Base-by-base conservation (phyloP, 2,888 invertebrate genomes). In the Caenorhabditis sulstoni region DNA sequence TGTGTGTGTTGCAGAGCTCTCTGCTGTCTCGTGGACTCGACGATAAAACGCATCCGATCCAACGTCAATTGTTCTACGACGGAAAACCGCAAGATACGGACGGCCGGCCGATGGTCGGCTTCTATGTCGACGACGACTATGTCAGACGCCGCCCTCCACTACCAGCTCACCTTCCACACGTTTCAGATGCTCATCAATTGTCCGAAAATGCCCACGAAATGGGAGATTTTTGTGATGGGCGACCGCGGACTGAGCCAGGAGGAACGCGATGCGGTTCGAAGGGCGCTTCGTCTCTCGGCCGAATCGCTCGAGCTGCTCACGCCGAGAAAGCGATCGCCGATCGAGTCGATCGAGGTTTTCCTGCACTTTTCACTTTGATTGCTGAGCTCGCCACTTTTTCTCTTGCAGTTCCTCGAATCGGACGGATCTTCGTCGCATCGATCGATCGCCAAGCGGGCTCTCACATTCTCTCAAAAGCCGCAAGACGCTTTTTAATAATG, bases 181-280 rank as follows among this genome's bases (percentile, higher is more conserved):
- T 41, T 61, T 39, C 62, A 73, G 71, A 11, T 61, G 11, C 22
- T 39, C 20, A 67, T 47, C 20, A 75, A 67, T 12, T 61, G 50
- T 29, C 61, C 75, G 4, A 39, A 45, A 23, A 61, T 75, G 61
- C 52, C 75, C 1, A 75, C 75, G 1, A 75, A 75, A 62, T 75
- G 75, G 75, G 75, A 75, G 20, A 68, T 75, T 14, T 67, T 75
- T 57, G 75, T 67, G 18, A 62, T 75, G 61, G 75, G 75, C 4
- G 67, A 75, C 20, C 61, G 55, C 8, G n/a, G 22, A 18, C 22
- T 75, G 53, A 61, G 39, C 4, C 39, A 49, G 0, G 61, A 53
- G 4, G 2, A 8, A 0, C 59, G 55, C 9, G 22, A 55, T 5
- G 3, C 18, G n/a, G 62, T 75, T 37, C 47, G 23, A 18, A 9